Percentiles rank a stretch among this genome's conserved stretches.
Evolutionary conservation across 37 sponge, comb jelly and placozoan genomes (phyloP).

Genomic region (Sycon ciliatum): DNA sequence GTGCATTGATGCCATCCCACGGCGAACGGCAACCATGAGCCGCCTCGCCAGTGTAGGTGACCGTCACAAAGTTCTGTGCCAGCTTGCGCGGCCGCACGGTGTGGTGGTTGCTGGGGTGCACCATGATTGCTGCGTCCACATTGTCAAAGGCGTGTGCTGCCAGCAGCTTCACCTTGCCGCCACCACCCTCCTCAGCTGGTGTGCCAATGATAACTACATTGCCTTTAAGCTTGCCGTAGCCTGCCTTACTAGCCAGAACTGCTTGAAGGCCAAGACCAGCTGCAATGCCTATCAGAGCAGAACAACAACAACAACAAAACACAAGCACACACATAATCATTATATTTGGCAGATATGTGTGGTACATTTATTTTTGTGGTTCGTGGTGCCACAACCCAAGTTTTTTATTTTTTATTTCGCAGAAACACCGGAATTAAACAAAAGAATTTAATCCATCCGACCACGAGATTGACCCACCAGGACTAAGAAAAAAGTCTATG

Average conservation of each 20-base stretch:
- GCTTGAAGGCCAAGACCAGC: conserved; percentile 80
- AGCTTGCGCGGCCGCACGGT: conserved; percentile 18
- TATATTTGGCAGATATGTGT: too few species aligned
- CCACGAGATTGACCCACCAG: too few species aligned
- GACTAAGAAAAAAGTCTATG: too few species aligned
- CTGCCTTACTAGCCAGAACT: conserved; percentile 34
- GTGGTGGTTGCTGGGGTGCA: conserved; percentile 50
- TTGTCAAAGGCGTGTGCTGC: conserved; percentile 57
- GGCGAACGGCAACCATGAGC: conserved; percentile 38
- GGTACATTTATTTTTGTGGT: too few species aligned
- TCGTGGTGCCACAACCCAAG: too few species aligned
- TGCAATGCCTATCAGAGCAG: conserved; percentile 71
- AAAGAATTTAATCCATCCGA: too few species aligned
- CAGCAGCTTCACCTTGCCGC: conserved; percentile 68
- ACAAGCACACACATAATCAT: too few species aligned
- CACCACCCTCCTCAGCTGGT: conserved; percentile 84
- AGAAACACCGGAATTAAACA: too few species aligned
- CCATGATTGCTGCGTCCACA: conserved; percentile 85
- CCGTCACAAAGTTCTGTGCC: conserved; percentile 19
- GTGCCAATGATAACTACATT: conserved; percentile 70
- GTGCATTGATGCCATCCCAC: conserved; percentile 85
- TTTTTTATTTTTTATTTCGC: too few species aligned
- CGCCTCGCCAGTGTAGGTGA: conserved; percentile 41
- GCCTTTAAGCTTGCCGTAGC: conserved; percentile 37
- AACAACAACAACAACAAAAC: too few species aligned